Base-by-base conservation (phyloP, 2,888 invertebrate genomes). In the Phlogophora meticulosa region DNA sequence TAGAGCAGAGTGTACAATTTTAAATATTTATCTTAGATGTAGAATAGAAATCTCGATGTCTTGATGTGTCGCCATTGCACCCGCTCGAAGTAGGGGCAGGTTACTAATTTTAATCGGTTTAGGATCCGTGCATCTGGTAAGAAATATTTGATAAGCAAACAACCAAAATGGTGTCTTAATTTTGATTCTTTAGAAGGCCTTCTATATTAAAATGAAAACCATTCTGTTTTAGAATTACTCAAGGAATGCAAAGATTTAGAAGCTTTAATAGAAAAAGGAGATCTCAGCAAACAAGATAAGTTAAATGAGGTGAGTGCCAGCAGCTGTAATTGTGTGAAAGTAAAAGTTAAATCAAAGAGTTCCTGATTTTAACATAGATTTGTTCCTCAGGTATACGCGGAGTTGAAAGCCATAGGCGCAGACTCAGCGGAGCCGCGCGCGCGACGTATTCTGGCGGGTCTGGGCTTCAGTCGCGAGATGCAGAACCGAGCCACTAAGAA, bases 341-440 rank as follows among this genome's bases (percentile, higher is more conserved):
- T 22, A 24, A 24, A 38, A 24, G 13, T 10, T 15, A 4, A 17
- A 15, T 15, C 11, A 43, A 28, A 9, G 10, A 20, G 32, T 46
- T 24, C 5, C 0, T 7, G 11, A 38, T n/a, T 34, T 24, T 13
- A 49, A 49, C 13, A 49, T n/a, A 20, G 4, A 4, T 20, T 36
- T 42, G 3, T 52, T 28, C 4, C 71, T 97, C 75, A 97, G 97
- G 98, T 99, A 5, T 99, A 99, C 88, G 98, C 98, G 15, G 99
- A 99, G 90, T 92, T 99, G 70, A 98, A 98, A 90, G 99, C 99
- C 1, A 99, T 99, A 74, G 99, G 99, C 13, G 99, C 99, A 0
- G 99, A 99, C 92, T 98, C 99, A 0, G 99, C 99, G 0, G 99
- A 99, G 91, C 98, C 99, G 0, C 96, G 98, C 79, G 99, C 99